Evolutionary conservation across 2,113 vertebrate species (phyloP).

Genomic region (Upupa epops): DNA sequence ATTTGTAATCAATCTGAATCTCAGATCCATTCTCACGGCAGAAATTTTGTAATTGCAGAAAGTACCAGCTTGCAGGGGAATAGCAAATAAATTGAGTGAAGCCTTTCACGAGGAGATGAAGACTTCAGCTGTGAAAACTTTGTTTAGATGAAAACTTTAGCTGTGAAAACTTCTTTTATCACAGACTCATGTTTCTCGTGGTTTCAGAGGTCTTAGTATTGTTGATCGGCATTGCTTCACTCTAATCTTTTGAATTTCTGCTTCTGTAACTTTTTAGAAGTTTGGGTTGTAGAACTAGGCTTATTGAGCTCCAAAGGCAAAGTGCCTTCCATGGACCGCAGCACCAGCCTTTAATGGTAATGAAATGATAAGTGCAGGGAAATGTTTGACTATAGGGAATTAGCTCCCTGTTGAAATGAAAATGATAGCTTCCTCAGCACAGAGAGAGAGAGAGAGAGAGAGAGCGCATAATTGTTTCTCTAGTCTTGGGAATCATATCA

Average conservation of each 20-base stretch:
- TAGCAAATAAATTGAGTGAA: not conserved
- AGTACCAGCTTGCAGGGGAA: not conserved
- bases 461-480: rapidly evolving
- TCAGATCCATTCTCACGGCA: not conserved
- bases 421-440: not conserved
- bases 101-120: not conserved
- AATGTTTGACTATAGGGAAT: not conserved
- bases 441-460: not conserved
- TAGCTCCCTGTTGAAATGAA: not conserved
- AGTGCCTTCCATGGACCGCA: not conserved
- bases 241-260: not conserved
- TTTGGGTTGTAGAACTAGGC: not conserved
- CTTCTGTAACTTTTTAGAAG: not conserved
- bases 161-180: not conserved
- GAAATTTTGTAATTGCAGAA: not conserved
- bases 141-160: not conserved
- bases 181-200: not conserved
- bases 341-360: not conserved
- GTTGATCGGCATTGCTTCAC: too few species aligned
- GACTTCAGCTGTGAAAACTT: not conserved
- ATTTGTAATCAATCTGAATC: not conserved
- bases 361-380: not conserved
- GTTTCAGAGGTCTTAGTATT: not conserved
- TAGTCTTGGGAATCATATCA: not conserved
- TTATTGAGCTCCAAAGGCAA: not conserved